Conservation (phyloP, 2,797 vertebrate species). For the Lutjanus argentimaculatus region DNA sequence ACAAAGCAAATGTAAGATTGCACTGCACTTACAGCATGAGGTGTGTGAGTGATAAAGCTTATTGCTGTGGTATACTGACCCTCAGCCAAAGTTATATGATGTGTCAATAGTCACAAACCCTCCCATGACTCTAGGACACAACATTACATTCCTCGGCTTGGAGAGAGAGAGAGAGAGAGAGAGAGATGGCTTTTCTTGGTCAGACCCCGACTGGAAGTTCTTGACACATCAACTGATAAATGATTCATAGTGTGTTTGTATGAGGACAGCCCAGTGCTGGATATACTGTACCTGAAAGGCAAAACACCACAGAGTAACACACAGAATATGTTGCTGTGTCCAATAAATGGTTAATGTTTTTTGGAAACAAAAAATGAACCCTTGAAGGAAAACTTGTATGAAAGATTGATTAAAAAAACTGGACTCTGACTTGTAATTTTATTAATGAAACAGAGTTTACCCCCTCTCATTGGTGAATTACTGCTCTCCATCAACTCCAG, state of each 20-base stretch:
- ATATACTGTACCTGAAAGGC: not conserved
- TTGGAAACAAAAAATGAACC: not conserved
- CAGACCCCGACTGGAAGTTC: not conserved
- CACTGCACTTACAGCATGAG: not conserved
- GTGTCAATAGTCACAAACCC: slow-evolving; percentile 47
- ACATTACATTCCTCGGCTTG: not conserved
- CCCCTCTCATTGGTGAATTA: slow-evolving; percentile 8
- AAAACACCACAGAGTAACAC: not conserved
- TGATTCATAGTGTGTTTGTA: slow-evolving; percentile 18
- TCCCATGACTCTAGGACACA: slow-evolving; percentile 14
- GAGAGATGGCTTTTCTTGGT: slow-evolving; percentile 20
- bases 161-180: not conserved
- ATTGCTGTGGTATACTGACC: slow-evolving; percentile 5
- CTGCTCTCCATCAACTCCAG: slow-evolving; percentile 1
- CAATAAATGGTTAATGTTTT: not conserved
- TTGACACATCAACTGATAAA: slow-evolving; percentile 13
- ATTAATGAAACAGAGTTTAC: not conserved
- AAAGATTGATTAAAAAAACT: not conserved
- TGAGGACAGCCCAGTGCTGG: not conserved
- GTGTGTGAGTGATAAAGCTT: slow-evolving; percentile 11
- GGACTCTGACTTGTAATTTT: not conserved
- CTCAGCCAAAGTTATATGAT: slow-evolving; percentile 8
- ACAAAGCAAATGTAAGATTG: not conserved
- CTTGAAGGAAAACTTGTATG: not conserved
- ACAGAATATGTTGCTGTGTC: not conserved